phyloP scores from a whole-genome alignment of 2,888 invertebrate genomes.

The Drosophila paranaensis region DNA sequence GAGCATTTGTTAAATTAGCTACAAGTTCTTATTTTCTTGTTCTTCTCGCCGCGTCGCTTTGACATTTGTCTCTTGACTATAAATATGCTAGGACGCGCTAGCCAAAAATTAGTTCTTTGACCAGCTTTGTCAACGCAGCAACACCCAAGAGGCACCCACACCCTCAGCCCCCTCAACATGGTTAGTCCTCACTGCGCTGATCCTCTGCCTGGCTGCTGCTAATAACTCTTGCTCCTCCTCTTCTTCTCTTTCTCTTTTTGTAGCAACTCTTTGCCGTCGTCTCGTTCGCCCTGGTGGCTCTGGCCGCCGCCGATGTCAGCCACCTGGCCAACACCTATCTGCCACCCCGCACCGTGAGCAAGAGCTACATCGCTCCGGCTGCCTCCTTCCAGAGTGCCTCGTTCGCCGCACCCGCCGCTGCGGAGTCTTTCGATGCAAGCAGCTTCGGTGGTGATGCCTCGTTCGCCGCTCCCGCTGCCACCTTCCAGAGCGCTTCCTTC shows the following conservation, averaged over 20 bases:
- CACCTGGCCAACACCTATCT: slow-evolving; percentile 64
- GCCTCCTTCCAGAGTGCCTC: slow-evolving; percentile 22
- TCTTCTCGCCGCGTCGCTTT: slow-evolving; percentile 47
- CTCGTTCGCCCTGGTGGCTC: slow-evolving; percentile 62
- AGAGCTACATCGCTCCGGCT: slow-evolving; percentile 19
- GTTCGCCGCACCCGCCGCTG: slow-evolving; percentile 34
- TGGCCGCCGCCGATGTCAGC: slow-evolving; percentile 69
- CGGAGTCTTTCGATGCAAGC: slow-evolving; percentile 31
- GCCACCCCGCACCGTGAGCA: slow-evolving; percentile 49
- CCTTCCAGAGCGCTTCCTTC: slow-evolving; percentile 16
- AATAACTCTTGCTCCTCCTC: background rate
- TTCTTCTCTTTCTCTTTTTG: background rate
- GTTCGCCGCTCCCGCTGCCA: slow-evolving; percentile 38
- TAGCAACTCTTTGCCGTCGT: slow-evolving; percentile 63
- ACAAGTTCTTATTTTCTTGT: slow-evolving; percentile 44
- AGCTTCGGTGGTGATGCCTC: slow-evolving; percentile 28
- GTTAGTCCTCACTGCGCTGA: slow-evolving; percentile 43
- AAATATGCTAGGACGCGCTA: slow-evolving; percentile 59
- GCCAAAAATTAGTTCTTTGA: slow-evolving; percentile 59
- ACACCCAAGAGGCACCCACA: slow-evolving; percentile 14
- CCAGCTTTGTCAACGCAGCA: slow-evolving; percentile 51
- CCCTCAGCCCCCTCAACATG: slow-evolving; percentile 44
- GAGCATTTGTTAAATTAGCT: slow-evolving; percentile 33
- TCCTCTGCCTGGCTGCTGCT: background rate
- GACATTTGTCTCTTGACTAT: slow-evolving; percentile 67